A percentile compares a stretch with the other conserved stretches of the same genome.
Evolutionary conservation across 2,797 vertebrate species (phyloP).

Genomic region (Melanotaenia boesemani): DNA sequence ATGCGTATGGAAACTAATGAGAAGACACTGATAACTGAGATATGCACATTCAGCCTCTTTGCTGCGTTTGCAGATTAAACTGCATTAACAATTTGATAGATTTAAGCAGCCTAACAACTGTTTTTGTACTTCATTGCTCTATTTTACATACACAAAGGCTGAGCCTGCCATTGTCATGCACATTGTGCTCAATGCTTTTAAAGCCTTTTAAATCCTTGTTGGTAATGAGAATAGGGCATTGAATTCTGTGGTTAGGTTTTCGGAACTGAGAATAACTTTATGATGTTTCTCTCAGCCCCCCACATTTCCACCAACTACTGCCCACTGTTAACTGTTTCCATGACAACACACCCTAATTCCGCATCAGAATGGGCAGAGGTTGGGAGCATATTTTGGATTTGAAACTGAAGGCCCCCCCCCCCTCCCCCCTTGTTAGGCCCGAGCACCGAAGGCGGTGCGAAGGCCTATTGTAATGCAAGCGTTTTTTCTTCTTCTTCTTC

Average conservation of each 20-base stretch:
- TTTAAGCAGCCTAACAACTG: not conserved
- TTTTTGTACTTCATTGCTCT: not conserved
- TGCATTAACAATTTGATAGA: not conserved
- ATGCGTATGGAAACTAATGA: conserved; percentile 14
- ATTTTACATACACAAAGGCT: conserved; percentile 36
- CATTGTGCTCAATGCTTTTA: conserved; percentile 34
- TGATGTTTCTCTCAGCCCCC: conserved; percentile 32
- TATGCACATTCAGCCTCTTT: not conserved
- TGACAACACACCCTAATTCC: conserved; percentile 43
- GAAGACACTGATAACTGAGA: not conserved
- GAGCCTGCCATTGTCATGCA: conserved; percentile 43
- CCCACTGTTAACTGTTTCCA: conserved; percentile 61
- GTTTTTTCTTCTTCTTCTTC: too few relatives aligned
- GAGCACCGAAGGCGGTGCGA: too few relatives aligned
- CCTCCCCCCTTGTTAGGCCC: too few relatives aligned
- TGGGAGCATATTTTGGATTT: conserved; percentile 13
- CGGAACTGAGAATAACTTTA: conserved; percentile 44
- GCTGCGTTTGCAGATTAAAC: not conserved
- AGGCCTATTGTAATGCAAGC: too few relatives aligned
- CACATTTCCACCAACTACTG: conserved; percentile 33
- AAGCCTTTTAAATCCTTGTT: conserved; percentile 23
- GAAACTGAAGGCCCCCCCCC: not conserved
- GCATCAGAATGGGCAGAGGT: conserved; percentile 32
- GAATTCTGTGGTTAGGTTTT: conserved; percentile 35
- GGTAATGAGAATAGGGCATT: conserved; percentile 53